Conservation (phyloP, 1,140 invertebrate genomes). For the Trachelipus rathkii region DNA sequence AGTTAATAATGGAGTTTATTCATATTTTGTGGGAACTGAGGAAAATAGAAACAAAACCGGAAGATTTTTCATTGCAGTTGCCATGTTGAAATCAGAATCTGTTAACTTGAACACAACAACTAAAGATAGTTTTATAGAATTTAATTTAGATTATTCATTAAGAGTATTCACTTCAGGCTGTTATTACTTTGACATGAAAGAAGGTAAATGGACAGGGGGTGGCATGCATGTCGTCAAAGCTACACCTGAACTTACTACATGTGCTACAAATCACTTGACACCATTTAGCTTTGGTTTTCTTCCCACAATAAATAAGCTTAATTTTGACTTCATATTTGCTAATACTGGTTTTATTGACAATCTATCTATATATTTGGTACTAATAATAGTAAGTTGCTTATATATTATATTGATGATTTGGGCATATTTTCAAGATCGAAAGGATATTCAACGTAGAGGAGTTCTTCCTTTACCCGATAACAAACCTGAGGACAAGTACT, state of each 20-base stretch:
- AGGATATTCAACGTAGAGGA: slow-evolving; percentile 21
- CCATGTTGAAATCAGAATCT: slow-evolving; percentile 7
- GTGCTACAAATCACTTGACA: slow-evolving; percentile 55
- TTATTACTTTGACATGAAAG: slow-evolving; percentile 30
- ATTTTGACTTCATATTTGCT: slow-evolving; percentile 57
- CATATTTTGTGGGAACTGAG: slow-evolving; percentile 16
- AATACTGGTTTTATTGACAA: slow-evolving; percentile 55
- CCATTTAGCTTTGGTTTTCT: slow-evolving; percentile 57
- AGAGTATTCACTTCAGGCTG: slow-evolving; percentile 28
- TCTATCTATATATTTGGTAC: slow-evolving; percentile 55
- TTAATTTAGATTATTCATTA: slow-evolving; percentile 23
- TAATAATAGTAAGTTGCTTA: slow-evolving; percentile 53
- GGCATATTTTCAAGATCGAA: slow-evolving; percentile 23
- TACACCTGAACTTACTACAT: slow-evolving; percentile 47
- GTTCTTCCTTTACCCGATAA: slow-evolving; percentile 28
- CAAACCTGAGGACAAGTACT: slow-evolving; percentile 26
- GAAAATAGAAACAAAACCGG: slow-evolving; percentile 30
- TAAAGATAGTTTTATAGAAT: slow-evolving; percentile 21
- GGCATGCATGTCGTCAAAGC: slow-evolving; percentile 18
- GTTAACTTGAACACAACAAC: neutral
- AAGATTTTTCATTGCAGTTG: slow-evolving; percentile 27
- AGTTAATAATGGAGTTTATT: slow-evolving; percentile 17
- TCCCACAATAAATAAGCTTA: slow-evolving; percentile 56
- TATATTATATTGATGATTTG: slow-evolving; percentile 46
- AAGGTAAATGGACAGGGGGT: slow-evolving; percentile 12